phyloP scores from a whole-genome alignment of 2,888 invertebrate genomes.

The Drosophila multiciliata region DNA sequence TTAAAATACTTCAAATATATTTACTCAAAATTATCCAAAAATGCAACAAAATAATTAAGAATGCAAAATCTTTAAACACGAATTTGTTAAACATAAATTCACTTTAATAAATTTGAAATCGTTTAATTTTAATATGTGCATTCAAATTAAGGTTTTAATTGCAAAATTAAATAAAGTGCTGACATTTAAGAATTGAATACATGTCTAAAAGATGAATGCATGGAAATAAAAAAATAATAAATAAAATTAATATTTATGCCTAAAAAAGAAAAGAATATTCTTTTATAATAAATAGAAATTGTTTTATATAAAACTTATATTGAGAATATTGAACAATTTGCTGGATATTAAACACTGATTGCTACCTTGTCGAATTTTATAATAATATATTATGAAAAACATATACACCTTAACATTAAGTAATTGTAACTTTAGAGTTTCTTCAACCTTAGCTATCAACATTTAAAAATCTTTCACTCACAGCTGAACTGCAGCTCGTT shows the following conservation, averaged over 20 bases:
- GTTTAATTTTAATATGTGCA: not conserved
- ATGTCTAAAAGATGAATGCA: not conserved
- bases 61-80: not conserved
- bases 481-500: conserved; percentile 4
- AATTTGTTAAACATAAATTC: not conserved
- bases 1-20: not conserved
- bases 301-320: not conserved
- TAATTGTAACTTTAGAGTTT: not conserved
- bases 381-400: not conserved
- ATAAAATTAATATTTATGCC: not conserved
- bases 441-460: conserved; percentile 4
- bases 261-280: not conserved
- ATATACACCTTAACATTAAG: not conserved
- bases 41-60: not conserved
- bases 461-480: conserved; percentile 13
- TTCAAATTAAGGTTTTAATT: not conserved
- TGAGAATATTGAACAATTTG: not conserved
- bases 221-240: not conserved
- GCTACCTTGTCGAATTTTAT: no score
- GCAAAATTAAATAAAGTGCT: not conserved
- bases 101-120: not conserved
- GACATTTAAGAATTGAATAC: not conserved
- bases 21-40: not conserved
- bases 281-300: not conserved
- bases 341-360: not conserved